Percentiles rank a stretch among this genome's conserved stretches.
Conservation (phyloP, 2,797 vertebrate genomes). For the Alcedo atthis region DNA sequence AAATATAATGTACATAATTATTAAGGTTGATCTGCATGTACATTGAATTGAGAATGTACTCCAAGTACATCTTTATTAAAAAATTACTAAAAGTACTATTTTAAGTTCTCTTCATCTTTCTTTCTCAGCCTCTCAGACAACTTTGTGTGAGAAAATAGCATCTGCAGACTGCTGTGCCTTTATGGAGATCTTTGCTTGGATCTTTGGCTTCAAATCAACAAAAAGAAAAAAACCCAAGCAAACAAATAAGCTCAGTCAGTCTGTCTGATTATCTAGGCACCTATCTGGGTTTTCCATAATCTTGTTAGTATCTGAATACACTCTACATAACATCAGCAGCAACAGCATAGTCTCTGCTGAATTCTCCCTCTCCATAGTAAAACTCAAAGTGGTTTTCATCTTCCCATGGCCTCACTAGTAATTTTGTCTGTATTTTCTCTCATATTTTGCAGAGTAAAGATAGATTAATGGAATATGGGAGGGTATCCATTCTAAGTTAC, state of each 20-base stretch:
- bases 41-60: background rate
- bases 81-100: background rate
- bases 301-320: background rate
- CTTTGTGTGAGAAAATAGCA: slow-evolving; percentile 27
- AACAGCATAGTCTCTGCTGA: background rate
- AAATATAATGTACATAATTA: background rate
- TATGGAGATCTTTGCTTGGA: slow-evolving; percentile 43
- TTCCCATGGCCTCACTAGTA: background rate
- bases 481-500: background rate
- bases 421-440: background rate
- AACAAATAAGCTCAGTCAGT: slow-evolving; percentile 43
- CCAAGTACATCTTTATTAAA: slow-evolving; percentile 41
- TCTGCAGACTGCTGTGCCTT: background rate
- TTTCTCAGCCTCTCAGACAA: slow-evolving; percentile 12
- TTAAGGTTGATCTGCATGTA: slow-evolving; percentile 58
- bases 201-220: slow-evolving; percentile 62
- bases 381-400: background rate
- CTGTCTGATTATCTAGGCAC: slow-evolving; percentile 50
- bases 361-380: background rate
- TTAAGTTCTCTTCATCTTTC: slow-evolving; percentile 1
- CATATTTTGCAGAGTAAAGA: background rate
- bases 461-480: background rate
- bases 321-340: background rate
- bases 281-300: slow-evolving; percentile 43
- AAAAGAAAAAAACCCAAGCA: background rate